Evolutionary conservation across 2,888 invertebrate genomes (phyloP), one percentile per base, ranked within the genome.

Genomic region (Spisula subtruncata): DNA sequence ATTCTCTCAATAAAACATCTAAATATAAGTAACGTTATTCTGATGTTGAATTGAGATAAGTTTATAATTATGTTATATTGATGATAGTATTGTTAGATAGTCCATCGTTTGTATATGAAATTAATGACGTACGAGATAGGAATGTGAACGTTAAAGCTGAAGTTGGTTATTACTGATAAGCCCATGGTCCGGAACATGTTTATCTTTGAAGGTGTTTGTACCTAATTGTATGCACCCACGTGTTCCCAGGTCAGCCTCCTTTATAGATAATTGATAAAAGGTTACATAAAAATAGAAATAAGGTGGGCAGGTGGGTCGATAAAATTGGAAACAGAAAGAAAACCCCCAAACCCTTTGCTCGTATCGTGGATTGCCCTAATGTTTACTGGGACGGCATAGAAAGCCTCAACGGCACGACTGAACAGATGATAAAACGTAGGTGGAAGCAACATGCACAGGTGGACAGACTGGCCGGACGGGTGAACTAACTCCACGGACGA

Each of bases 81-180:
- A 75, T 75, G n/a, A 25, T 75, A 32, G 5, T 16, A 75, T 29
- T 51, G 46, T 12, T 48, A 25, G 20, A 32, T 14, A 75, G 29
- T 29, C n/a, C 79, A 85, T 85, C 79, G 32, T 32, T 51, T 79
- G n/a, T 51, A 51, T 51, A 85, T 54, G 46, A 85, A 75, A 54
- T 51, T 79, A 79, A 79, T 85, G 79, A 48, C 51, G 75, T 54
- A 79, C 51, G 20, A 79, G 75, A 79, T 1, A n/a, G 71, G 41
- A 46, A 83, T 83, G 32, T 29, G 16, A 18, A 35, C 32, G 1
- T 66, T n/a, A n/a, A n/a, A n/a, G n/a, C n/a, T n/a, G n/a, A n/a
- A n/a, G n/a, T n/a, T 0, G 60, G 25, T n/a, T 32, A 35, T 35
- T 18, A 6, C 18, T 32, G 75, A 35, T 35, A 16, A 12, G 6